Base-by-base conservation (phyloP, 2,113 vertebrate species). In the Vimba vimba region DNA sequence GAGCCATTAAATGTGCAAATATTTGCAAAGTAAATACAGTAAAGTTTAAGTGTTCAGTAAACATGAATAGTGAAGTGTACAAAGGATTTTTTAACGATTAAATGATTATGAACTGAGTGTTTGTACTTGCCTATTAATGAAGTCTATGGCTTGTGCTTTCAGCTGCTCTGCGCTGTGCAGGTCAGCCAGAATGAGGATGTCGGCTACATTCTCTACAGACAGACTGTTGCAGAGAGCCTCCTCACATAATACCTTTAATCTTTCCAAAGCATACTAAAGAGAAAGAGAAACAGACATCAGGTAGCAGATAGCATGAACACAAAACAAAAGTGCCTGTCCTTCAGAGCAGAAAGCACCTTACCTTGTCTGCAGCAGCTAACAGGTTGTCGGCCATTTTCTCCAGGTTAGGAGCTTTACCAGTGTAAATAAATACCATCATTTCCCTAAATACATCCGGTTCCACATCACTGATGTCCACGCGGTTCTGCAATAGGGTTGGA, bases 371-470 rank as follows among this genome's bases (percentile, higher is more conserved):
- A 88, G 98, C 98, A 90, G 98, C 98, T 90, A 99, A 94, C 89
- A 99, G 92, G 86, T 98, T 97, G n/a, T 99, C 98, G 0, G 98
- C 98, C 98, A 99, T 99, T 91, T 99, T 99, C 93, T 99, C 98
- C 33, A 99, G 95, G 92, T 99, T 99, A 23, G 98, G 97, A 71
- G 98, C 98, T 90, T 98, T 99, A 85, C 97, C 98, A 23, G 98
- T 99, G 89, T 99, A 99, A 85, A 99, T 99, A 93, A 99, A 99
- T 88, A 97, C 98, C 98, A 99, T 99, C 98, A 99, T 99, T 89
- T 99, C 98, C 93, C 98, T 97, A 90, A 99, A 99, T 66, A 99
- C 98, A 91, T 98, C 97, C 3, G 98, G 97, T 89, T 99, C 98
- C 91, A 99, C 98, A 19, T 99, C 98, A 45, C 98, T 99, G 93